A percentile compares a stretch with the other conserved stretches of the same genome.
phyloP scores from a whole-genome alignment of 2,113 vertebrate genomes.

The Sander vitreus region DNA sequence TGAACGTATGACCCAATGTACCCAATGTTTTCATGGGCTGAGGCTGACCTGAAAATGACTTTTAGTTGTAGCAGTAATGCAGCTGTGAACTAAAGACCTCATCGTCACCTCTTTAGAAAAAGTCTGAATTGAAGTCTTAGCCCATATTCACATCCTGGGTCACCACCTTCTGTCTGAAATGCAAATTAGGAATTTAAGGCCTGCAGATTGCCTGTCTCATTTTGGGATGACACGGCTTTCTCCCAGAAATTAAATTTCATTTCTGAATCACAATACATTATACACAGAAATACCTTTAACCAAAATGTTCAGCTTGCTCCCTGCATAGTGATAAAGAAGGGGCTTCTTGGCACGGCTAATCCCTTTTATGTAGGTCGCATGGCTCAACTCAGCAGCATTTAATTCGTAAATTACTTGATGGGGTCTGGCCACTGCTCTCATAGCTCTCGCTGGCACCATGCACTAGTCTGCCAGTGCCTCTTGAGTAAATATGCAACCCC shows the following conservation, averaged over 20 bases:
- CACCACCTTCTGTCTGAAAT: slow-evolving; percentile 4
- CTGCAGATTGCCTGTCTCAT: slow-evolving; percentile 14
- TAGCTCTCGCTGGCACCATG: background rate
- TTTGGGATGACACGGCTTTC: background rate
- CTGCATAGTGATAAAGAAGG: slow-evolving; percentile 47
- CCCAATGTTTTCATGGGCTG: background rate
- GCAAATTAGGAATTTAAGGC: background rate
- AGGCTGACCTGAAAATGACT: background rate
- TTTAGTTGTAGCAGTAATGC: background rate
- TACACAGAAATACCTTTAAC: slow-evolving; percentile 27
- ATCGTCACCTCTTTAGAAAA: background rate
- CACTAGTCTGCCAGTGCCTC: background rate
- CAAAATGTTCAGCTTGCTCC: slow-evolving; percentile 13
- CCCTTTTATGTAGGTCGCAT: slow-evolving; percentile 66
- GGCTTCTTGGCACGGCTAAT: slow-evolving; percentile 58
- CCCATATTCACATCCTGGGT: slow-evolving; percentile 5
- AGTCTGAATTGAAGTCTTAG: slow-evolving; percentile 2
- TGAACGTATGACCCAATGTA: too few relatives aligned
- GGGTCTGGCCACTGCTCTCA: background rate
- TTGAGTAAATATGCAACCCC: background rate
- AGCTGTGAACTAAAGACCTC: slow-evolving; percentile 3
- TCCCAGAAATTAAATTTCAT: slow-evolving; percentile 29
- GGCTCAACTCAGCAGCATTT: slow-evolving; percentile 56
- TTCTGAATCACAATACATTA: slow-evolving; percentile 1
- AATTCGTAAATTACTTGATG: slow-evolving; percentile 48